Conservation (phyloP, 2,113 vertebrate species). For the Oreamnos americanus region DNA sequence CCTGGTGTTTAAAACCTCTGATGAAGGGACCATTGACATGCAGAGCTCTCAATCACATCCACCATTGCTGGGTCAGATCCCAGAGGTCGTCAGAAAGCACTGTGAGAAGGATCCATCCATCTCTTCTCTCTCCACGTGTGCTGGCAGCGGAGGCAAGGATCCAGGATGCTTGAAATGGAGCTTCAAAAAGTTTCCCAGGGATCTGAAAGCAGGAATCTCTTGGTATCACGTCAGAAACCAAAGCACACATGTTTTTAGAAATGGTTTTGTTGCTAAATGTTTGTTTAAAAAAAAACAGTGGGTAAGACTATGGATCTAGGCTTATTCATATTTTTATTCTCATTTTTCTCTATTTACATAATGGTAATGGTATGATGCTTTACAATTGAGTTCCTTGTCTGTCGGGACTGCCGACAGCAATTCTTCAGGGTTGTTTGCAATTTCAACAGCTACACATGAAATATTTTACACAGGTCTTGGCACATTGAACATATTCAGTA, state of each 20-base stretch:
- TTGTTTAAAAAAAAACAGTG: background rate
- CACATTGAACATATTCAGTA: conserved; percentile 37
- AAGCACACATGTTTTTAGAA: background rate
- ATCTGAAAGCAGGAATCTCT: background rate
- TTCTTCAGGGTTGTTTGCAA: background rate
- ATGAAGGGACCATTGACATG: background rate
- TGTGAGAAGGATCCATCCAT: background rate
- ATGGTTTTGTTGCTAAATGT: background rate
- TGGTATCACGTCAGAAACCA: background rate
- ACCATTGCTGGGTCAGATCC: background rate
- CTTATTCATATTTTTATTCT: background rate
- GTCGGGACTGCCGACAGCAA: background rate
- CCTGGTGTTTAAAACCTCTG: background rate
- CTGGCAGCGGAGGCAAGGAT: background rate
- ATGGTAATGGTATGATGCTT: background rate
- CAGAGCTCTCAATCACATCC: background rate
- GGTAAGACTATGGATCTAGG: background rate
- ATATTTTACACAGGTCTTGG: conserved; percentile 8
- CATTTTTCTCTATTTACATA: background rate
- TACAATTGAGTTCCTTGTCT: background rate
- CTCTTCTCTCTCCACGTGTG: background rate
- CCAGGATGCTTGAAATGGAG: background rate
- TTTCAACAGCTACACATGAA: background rate
- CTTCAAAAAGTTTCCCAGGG: background rate
- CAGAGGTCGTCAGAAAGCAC: background rate